Percentiles rank a stretch among this genome's conserved stretches.
phyloP scores from a whole-genome alignment of 2,888 invertebrate species.

The Eristalis arbustorum region DNA sequence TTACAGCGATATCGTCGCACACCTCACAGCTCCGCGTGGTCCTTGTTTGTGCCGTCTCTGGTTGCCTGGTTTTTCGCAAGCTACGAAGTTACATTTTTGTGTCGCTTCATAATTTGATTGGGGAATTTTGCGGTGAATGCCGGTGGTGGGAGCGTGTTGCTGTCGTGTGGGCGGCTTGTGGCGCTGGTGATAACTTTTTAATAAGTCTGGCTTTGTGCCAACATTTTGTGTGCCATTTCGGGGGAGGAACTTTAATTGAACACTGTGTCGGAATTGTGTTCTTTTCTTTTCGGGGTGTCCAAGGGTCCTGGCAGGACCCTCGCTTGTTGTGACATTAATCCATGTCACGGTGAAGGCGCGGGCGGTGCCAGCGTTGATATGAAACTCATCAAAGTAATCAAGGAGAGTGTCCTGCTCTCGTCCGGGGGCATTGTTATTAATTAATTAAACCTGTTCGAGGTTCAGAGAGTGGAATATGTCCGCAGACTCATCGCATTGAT shows the following conservation, averaged over 20 bases:
- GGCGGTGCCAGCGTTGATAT: not conserved
- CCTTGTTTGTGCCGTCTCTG: not conserved
- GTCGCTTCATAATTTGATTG: conserved; percentile 52
- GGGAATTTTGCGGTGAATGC: conserved; percentile 16
- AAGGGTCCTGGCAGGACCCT: not conserved
- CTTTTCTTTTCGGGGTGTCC: not conserved
- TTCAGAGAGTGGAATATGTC: conserved; percentile 16
- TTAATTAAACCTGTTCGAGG: conserved; percentile 54
- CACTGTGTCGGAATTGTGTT: not conserved
- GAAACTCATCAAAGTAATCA: conserved; percentile 42
- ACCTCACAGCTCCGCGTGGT: conserved; percentile 10
- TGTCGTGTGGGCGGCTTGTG: not conserved
- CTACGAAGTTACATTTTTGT: not conserved
- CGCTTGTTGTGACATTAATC: not conserved
- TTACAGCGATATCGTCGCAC: not conserved
- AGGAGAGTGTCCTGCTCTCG: conserved; percentile 9
- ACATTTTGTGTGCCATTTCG: conserved; percentile 16
- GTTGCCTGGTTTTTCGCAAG: not conserved
- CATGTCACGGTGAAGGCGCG: conserved; percentile 5
- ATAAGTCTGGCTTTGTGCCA: conserved; percentile 47
- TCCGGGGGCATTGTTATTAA: conserved; percentile 51
- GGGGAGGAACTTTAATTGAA: conserved; percentile 34
- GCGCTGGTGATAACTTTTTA: conserved; percentile 51
- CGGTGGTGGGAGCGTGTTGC: not conserved
- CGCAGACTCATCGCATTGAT: conserved; percentile 48